phyloP scores from a whole-genome alignment of 2,113 vertebrate genomes.

The Sterrhoptilus dennistouni region DNA sequence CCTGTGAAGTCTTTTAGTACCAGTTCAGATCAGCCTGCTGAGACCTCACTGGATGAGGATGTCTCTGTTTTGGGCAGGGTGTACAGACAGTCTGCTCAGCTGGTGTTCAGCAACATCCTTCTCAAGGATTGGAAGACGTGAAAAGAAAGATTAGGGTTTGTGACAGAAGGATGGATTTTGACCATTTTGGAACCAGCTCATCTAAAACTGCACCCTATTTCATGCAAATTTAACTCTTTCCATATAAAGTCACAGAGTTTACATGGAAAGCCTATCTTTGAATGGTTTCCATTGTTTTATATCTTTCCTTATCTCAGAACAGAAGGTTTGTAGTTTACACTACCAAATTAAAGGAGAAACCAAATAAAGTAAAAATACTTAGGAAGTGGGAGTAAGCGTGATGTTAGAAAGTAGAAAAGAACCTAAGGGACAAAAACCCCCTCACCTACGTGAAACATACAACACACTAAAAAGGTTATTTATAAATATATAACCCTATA shows the following conservation, averaged over 20 bases:
- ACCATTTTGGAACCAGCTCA: background rate
- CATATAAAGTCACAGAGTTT: background rate
- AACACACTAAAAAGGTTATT: background rate
- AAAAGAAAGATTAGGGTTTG: background rate
- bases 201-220: background rate
- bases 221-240: background rate
- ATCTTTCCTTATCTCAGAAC: background rate
- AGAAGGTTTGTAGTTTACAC: background rate
- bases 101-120: background rate
- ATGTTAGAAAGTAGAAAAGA: background rate
- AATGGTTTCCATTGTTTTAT: background rate
- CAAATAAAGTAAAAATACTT: background rate
- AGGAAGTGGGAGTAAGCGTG: background rate
- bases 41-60: background rate
- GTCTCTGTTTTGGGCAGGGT: accelerated
- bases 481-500: background rate
- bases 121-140: background rate
- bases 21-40: background rate
- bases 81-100: background rate
- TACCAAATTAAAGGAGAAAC: background rate
- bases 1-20: background rate
- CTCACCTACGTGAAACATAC: background rate
- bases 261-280: background rate
- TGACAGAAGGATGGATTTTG: background rate
- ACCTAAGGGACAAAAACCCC: background rate